Percentiles rank a stretch among this genome's conserved stretches.
Evolutionary conservation across 2,113 vertebrate genomes (phyloP).

Genomic region (Barbus barbus): DNA sequence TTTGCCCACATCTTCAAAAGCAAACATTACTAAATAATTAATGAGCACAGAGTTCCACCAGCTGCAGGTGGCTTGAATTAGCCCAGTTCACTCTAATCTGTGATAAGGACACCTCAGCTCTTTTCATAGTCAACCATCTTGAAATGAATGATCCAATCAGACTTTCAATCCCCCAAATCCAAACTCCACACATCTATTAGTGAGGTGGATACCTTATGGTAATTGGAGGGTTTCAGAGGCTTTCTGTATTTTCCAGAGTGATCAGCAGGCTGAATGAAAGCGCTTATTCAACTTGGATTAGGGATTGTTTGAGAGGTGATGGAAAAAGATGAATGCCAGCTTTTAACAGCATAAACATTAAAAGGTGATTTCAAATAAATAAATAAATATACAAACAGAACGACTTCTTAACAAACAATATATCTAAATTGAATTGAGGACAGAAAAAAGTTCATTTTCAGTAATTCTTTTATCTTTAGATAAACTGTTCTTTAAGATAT

Average conservation of each 20-base stretch:
- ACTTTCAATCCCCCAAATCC: constrained; percentile 24
- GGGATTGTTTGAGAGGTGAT: constrained; percentile 12
- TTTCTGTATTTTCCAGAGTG: not conserved
- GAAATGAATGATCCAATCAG: constrained; percentile 38
- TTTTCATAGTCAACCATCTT: constrained; percentile 32
- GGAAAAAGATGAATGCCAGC: not conserved
- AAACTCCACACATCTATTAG: constrained; percentile 50
- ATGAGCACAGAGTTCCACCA: constrained; percentile 40
- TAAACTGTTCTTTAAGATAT: not conserved
- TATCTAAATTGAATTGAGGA: not conserved
- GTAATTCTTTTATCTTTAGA: not conserved
- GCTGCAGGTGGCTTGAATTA: constrained; percentile 35
- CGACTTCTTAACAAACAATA: not conserved
- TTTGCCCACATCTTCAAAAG: constrained; percentile 47
- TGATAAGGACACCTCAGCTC: constrained; percentile 37
- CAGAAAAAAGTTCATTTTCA: not conserved
- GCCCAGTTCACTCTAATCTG: constrained; percentile 23
- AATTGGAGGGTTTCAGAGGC: not conserved
- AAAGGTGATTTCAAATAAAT: not conserved
- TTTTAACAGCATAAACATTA: not conserved
- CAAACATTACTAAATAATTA: constrained; percentile 53
- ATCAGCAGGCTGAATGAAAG: not conserved
- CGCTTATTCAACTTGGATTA: not conserved
- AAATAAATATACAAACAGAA: not conserved
- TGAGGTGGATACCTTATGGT: constrained; percentile 1